Evolutionary conservation across 2,797 vertebrate genomes (phyloP), one percentile per base, ranked within the genome.

Genomic region (Esox lucius): DNA sequence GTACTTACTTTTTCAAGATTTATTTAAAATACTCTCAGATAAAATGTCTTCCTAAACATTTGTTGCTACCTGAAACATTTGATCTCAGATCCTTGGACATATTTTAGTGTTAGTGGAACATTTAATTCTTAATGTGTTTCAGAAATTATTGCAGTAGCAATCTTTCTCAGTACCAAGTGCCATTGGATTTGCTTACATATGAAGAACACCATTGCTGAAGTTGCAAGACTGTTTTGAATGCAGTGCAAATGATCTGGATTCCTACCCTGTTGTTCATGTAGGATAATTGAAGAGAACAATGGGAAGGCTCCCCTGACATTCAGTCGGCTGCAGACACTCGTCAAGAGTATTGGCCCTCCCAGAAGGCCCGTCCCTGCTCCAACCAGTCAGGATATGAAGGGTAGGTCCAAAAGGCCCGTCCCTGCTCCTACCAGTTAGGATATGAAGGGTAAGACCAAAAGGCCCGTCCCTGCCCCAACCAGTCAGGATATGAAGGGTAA

Each of bases 291-390:
- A n/a, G 85, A 94, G 82, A 94, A 94, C 33, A 77, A 88, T 0
- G 86, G 92, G 42, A 94, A 95, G 81, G 31, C 88, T 24, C 92
- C 91, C 0, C 82, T 95, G n/a, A 94, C 93, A 7, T 95, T 91
- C 15, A 89, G 89, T 3, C 83, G 77, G 0, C 80, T 95, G 69
- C 93, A 93, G 85, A 84, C 83, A 2, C 48, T 94, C 56, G 19
- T 90, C 35, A 87, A 87, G 28, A 74, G 22, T 0, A 81, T 95
- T 0, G 91, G 92, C 0, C 77, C 84, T 0, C 94, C 91, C 0
- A 92, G 92, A 77, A 91, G 77, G 64, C 91, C 90, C 0, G 76
- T 87, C 13, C 81, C 83, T 9, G 81, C 88, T 4, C 92, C 91
- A 65, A 87, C 80, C 0, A 0, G 0, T 33, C 86, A 94, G 0